Evolutionary conservation across 2,888 invertebrate species (phyloP).

Genomic region (Lasioglossum malachurum): DNA sequence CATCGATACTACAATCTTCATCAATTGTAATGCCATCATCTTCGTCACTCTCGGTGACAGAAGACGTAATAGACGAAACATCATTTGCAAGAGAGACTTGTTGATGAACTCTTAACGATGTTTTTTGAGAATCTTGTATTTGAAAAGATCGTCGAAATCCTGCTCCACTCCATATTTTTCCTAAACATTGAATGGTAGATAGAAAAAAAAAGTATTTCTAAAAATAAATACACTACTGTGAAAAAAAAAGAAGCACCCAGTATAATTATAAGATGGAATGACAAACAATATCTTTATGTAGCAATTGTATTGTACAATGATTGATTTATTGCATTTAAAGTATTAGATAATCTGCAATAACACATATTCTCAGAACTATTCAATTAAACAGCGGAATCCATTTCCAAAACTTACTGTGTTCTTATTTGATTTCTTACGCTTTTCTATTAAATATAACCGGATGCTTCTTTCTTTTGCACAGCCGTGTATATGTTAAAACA

Average conservation of each 20-base stretch:
- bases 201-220: background rate
- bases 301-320: too few species aligned
- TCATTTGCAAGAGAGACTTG: slow-evolving; percentile 77
- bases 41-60: slow-evolving; percentile 78
- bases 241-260: too few species aligned
- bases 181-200: slow-evolving; percentile 60
- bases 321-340: too few species aligned
- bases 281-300: too few species aligned
- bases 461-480: too few species aligned
- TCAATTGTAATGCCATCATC: slow-evolving; percentile 75
- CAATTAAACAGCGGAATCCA: too few species aligned
- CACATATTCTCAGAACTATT: too few species aligned
- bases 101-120: slow-evolving; percentile 71
- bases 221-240: background rate
- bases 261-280: too few species aligned
- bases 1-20: slow-evolving; percentile 78
- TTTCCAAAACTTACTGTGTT: too few species aligned
- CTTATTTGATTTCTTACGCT: too few species aligned
- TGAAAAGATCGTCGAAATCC: slow-evolving; percentile 76
- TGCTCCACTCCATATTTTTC: slow-evolving; percentile 82
- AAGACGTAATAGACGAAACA: slow-evolving; percentile 75
- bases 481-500: background rate
- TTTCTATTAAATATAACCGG: too few species aligned
- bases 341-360: too few species aligned
- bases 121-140: slow-evolving; percentile 71